phyloP scores from a whole-genome alignment of 1,140 invertebrate genomes.

The Probaryconus sp. region DNA sequence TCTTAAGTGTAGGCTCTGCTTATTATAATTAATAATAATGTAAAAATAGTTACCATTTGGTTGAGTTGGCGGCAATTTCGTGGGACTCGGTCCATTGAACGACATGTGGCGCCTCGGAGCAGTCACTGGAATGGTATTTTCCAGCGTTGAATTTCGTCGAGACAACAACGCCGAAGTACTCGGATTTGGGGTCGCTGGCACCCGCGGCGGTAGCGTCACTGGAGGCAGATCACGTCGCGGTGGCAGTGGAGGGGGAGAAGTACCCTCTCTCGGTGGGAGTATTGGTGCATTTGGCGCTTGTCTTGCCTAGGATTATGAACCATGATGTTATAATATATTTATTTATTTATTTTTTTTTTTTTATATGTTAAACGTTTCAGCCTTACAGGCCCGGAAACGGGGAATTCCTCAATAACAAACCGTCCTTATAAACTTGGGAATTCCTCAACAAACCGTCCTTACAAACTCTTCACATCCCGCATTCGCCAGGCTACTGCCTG shows the following conservation, averaged over 20 bases:
- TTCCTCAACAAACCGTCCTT: no score
- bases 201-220: constrained; percentile 75
- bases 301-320: constrained; percentile 70
- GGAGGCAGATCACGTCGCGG: constrained; percentile 78
- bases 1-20: no score
- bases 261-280: constrained; percentile 80
- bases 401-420: no score
- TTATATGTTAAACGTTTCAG: no score
- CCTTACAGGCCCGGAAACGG: no score
- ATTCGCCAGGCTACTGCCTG: no score
- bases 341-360: no score
- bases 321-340: constrained; percentile 2
- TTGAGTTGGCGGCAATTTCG: constrained; percentile 72
- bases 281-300: constrained; percentile 81
- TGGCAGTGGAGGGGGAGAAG: constrained; percentile 82
- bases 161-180: constrained; percentile 71
- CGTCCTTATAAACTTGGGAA: no score
- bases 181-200: constrained; percentile 70
- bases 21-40: constrained; percentile 1
- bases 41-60: constrained; percentile 71
- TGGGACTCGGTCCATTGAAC: constrained; percentile 76
- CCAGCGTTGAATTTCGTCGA: constrained; percentile 75
- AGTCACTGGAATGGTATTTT: constrained; percentile 65
- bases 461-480: no score
- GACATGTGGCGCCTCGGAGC: constrained; percentile 74